phyloP scores from a whole-genome alignment of 2,113 vertebrate species.

The Oplegnathus fasciatus region DNA sequence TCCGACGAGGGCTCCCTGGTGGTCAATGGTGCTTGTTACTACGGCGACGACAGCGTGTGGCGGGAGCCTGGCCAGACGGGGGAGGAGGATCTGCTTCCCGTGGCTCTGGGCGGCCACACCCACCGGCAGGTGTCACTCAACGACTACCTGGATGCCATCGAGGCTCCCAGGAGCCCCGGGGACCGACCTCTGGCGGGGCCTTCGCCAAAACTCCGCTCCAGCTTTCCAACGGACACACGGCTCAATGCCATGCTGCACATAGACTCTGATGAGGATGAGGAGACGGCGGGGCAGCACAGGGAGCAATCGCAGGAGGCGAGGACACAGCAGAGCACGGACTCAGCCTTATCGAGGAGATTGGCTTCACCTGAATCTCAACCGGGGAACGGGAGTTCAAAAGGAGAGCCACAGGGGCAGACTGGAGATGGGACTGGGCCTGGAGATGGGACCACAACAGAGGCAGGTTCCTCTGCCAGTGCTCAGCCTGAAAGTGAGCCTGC shows the following conservation, averaged over 20 bases:
- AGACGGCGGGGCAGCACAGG: conserved; percentile 59
- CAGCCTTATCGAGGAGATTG: neutral
- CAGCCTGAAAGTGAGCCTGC: neutral
- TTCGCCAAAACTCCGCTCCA: conserved; percentile 93
- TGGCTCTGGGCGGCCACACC: conserved; percentile 58
- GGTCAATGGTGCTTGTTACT: conserved; percentile 71
- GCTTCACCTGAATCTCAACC: conserved; percentile 28
- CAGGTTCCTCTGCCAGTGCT: conserved; percentile 15
- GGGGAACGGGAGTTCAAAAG: neutral
- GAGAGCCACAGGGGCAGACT: conserved; percentile 36
- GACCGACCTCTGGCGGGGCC: conserved; percentile 85
- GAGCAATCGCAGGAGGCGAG: conserved; percentile 48
- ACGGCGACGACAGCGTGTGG: conserved; percentile 66
- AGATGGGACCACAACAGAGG: neutral
- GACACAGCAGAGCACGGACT: conserved; percentile 12
- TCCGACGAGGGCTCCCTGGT: conserved; percentile 77
- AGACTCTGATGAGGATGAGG: conserved; percentile 96
- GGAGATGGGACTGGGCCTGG: conserved; percentile 77
- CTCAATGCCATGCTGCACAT: conserved; percentile 98
- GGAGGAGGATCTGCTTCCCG: conserved; percentile 40
- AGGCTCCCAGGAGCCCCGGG: conserved; percentile 80
- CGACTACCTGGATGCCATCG: conserved; percentile 92
- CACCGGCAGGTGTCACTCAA: conserved; percentile 93
- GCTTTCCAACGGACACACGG: conserved; percentile 96
- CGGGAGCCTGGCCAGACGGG: conserved; percentile 35